Base-by-base conservation (phyloP, 2,888 invertebrate genomes). In the Hyposoter didymator region DNA sequence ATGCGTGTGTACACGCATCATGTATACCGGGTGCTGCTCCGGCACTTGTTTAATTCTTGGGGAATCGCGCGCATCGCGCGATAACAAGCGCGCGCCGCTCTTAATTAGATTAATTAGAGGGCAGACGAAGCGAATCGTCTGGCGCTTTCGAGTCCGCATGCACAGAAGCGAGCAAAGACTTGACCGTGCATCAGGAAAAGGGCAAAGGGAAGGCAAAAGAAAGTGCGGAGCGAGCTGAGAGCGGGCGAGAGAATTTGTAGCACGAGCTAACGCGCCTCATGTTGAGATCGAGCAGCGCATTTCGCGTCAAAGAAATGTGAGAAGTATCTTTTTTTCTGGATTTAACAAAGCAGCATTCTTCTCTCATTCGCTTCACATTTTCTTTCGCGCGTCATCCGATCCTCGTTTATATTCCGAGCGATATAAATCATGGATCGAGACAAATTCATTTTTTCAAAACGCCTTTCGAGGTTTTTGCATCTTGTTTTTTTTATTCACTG, bases 81-180 rank as follows among this genome's bases (percentile, higher is more conserved):
- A 81, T 82, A 87, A 85, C 73, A 59, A 82, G 79, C 84, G 83
- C 88, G 85, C 87, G 86, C 87, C 88, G 87, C 88, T 87, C 89
- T 92, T 92, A 93, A 93, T 93, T 91, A 91, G 91, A 91, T 92
- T 92, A 92, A 92, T 93, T 92, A 92, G 90, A 92, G 90, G 89
- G 90, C 88, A 88, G 85, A 84, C 87, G 84, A 88, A 85, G 89
- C 90, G 89, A 88, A 90, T 88, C 90, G 87, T 87, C 87, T 86
- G 83, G 85, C 59, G 84, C 80, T 74, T 66, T 84, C 79, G 32
- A 70, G 72, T 72, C 55, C 22, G 28, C 59, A 70, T 76, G 59
- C 69, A 69, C 73, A 84, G 49, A 62, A 67, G 78, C 78, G 70
- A 52, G 79, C 62, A 70, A 74, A 82, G 70, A 73, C 82, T 59